phyloP scores from a whole-genome alignment of 2,113 vertebrate species.

The Colinus virginianus region DNA sequence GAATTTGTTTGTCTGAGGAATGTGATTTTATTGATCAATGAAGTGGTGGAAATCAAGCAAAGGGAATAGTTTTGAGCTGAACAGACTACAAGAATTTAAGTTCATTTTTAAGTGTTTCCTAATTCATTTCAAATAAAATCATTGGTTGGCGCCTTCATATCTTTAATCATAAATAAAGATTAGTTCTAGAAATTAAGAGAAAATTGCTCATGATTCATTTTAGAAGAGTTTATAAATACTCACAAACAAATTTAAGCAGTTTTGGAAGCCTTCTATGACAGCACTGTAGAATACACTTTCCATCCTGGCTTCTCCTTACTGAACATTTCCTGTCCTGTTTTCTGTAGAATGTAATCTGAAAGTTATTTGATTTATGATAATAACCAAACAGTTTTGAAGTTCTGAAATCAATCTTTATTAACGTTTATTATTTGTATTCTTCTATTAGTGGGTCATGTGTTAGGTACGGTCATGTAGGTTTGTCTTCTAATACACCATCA shows the following conservation, averaged over 20 bases:
- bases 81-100: background rate
- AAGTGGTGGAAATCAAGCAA: background rate
- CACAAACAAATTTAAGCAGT: background rate
- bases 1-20: background rate
- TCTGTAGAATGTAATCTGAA: background rate
- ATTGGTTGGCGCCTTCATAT: background rate
- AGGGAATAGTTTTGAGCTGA: background rate
- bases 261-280: background rate
- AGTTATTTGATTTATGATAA: background rate
- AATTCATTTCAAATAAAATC: background rate
- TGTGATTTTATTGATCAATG: background rate
- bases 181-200: background rate
- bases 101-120: background rate
- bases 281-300: background rate
- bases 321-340: background rate
- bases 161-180: background rate
- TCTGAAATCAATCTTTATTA: background rate
- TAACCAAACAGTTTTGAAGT: background rate
- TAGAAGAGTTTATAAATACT: background rate
- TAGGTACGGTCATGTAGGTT: background rate
- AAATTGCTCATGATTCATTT: background rate
- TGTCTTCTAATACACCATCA: background rate
- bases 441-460: background rate
- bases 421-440: background rate
- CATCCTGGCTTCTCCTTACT: background rate